These are phyloP conservation scores for Polypedilum pembai DNA, from an alignment of 1,140 invertebrate genomes.

Conservation along the genomic window DNA sequence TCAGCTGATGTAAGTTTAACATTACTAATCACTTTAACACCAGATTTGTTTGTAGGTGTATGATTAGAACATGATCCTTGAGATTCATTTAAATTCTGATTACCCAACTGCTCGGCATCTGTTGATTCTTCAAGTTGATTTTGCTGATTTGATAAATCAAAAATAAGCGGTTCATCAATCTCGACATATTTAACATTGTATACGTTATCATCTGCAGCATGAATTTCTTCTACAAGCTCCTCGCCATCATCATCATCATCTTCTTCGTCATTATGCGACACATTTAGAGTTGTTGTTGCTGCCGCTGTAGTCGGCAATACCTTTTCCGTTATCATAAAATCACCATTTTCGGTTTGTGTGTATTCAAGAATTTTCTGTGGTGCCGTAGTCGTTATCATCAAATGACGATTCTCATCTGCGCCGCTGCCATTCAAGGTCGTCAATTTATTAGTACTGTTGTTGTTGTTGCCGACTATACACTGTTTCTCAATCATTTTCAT, in stretches of 20 bases:
- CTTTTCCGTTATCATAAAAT: conserved; percentile 2
- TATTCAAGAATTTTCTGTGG: conserved; percentile 25
- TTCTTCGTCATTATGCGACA: background rate
- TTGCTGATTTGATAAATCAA: background rate
- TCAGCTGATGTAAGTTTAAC: conserved; percentile 15
- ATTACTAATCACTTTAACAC: conserved; percentile 20
- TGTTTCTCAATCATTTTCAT: background rate
- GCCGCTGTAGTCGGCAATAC: background rate
- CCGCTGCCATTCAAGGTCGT: conserved; percentile 19
- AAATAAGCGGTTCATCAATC: background rate
- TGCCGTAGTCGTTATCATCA: conserved; percentile 10
- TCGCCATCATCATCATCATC: background rate
- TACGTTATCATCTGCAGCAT: background rate
- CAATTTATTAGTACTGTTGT: conserved; percentile 2
- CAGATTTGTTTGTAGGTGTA: conserved; percentile 21
- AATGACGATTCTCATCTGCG: conserved; percentile 25
- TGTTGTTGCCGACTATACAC: background rate
- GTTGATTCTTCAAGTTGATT: background rate
- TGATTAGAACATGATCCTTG: background rate
- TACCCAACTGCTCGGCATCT: background rate
- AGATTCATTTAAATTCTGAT: conserved; percentile 1
- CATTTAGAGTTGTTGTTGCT: background rate
- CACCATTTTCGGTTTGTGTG: conserved; percentile 16
- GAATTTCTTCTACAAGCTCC: conserved; percentile 19
- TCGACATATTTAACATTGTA: background rate